Conservation (phyloP, 2,888 invertebrate species). For the Diloba caeruleocephala region DNA sequence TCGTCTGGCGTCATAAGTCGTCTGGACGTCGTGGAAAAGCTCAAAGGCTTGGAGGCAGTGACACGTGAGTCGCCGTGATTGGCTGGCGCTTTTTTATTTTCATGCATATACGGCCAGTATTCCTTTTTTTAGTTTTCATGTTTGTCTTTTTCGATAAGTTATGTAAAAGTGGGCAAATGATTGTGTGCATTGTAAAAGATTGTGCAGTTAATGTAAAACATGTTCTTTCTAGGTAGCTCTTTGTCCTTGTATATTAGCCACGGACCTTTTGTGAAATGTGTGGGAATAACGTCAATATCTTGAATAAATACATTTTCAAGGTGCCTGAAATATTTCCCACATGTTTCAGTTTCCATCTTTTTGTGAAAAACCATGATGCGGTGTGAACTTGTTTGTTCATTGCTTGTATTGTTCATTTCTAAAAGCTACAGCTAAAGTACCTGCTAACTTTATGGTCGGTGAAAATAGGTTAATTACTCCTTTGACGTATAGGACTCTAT, state of each 20-base stretch:
- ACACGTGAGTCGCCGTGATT: slow-evolving; percentile 64
- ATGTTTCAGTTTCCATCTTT: slow-evolving; percentile 37
- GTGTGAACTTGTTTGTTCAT: slow-evolving; percentile 34
- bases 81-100: slow-evolving; percentile 44
- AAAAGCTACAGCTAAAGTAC: slow-evolving; percentile 18
- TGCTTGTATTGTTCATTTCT: slow-evolving; percentile 44
- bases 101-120: slow-evolving; percentile 8
- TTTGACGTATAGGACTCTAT: slow-evolving; percentile 6
- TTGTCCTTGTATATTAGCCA: slow-evolving; percentile 10
- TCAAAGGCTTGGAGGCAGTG: slow-evolving; percentile 10
- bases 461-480: slow-evolving; percentile 40
- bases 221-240: slow-evolving; percentile 1
- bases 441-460: slow-evolving; percentile 29
- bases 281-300: slow-evolving; percentile 39
- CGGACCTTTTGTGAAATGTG: slow-evolving; percentile 21
- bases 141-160: background rate
- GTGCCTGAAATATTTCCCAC: slow-evolving; percentile 35
- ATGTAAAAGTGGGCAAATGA: background rate
- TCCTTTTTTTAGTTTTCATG: slow-evolving; percentile 7
- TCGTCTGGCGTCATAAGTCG: slow-evolving; percentile 74
- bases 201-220: background rate
- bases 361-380: slow-evolving; percentile 38
- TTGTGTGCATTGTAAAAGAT: background rate
- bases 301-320: slow-evolving; percentile 43
- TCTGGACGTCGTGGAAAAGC: slow-evolving; percentile 15